Conservation (phyloP, 2,113 vertebrate species). For the Apus apus region DNA sequence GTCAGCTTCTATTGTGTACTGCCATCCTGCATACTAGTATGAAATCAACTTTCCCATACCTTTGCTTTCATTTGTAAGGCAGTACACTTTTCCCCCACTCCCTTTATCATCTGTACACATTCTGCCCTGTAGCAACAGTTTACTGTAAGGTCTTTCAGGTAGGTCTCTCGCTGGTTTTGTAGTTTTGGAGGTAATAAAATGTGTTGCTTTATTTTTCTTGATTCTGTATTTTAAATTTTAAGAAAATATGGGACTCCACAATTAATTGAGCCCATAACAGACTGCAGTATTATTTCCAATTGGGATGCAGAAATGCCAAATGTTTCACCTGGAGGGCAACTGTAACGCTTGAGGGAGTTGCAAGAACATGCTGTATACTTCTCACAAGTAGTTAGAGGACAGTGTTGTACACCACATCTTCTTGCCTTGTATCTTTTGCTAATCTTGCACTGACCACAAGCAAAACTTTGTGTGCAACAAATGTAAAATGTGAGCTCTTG, state of each 20-base stretch:
- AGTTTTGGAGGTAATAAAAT: background rate
- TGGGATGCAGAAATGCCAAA: background rate
- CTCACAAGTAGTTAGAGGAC: background rate
- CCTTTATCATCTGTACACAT: background rate
- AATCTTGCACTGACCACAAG: background rate
- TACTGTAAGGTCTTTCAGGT: background rate
- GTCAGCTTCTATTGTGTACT: background rate
- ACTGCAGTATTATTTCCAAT: background rate
- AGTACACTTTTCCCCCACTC: background rate
- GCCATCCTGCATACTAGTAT: background rate
- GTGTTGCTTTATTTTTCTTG: background rate
- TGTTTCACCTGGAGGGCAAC: background rate
- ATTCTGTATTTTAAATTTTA: background rate
- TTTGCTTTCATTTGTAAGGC: background rate
- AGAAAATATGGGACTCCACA: background rate
- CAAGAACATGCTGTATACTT: background rate
- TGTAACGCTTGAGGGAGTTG: background rate
- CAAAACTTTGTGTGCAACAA: background rate
- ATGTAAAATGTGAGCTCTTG: background rate
- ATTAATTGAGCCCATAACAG: background rate
- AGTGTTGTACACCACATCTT: accelerated
- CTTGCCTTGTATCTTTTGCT: background rate
- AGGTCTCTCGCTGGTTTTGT: background rate
- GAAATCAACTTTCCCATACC: background rate
- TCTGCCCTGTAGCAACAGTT: background rate